A percentile compares a stretch with the other conserved stretches of the same genome.
Conservation (phyloP, 2,797 vertebrate genomes). For the Chaunax sp. region DNA sequence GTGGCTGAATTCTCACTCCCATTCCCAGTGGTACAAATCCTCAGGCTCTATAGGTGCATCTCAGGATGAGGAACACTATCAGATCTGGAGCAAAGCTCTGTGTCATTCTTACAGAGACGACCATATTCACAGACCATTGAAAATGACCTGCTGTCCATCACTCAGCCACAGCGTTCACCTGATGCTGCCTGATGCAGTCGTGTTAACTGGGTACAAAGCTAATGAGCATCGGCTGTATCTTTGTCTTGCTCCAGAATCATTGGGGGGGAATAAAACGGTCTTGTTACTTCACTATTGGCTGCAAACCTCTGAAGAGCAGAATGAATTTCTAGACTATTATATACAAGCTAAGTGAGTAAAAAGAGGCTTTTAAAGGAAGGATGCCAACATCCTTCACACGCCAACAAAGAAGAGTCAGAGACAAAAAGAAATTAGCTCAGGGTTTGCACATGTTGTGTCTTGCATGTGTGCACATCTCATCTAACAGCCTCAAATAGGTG, state of each 20-base stretch:
- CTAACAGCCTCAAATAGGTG: slow-evolving; percentile 46
- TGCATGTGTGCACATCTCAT: slow-evolving; percentile 40
- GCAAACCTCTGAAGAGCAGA: slow-evolving; percentile 42
- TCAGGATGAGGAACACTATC: no score
- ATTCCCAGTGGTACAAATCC: slow-evolving; percentile 40
- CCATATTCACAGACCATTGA: slow-evolving; percentile 34
- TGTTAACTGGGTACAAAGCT: slow-evolving; percentile 19
- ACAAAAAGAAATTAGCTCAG: not conserved
- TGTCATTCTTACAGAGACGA: no score
- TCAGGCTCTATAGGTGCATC: slow-evolving; percentile 35
- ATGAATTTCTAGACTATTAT: slow-evolving; percentile 44
- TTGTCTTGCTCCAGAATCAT: no score
- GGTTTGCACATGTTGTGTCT: slow-evolving; percentile 24
- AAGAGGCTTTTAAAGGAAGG: no score
- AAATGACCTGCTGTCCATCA: slow-evolving; percentile 37
- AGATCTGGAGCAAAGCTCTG: no score
- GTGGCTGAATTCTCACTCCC: no score
- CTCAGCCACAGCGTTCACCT: slow-evolving; percentile 31
- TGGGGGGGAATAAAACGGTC: no score
- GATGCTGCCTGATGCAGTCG: slow-evolving; percentile 36
- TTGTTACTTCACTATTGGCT: slow-evolving; percentile 31
- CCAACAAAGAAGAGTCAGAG: slow-evolving; percentile 1
- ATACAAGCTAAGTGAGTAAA: slow-evolving; percentile 25
- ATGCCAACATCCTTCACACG: slow-evolving; percentile 12
- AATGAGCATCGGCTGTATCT: slow-evolving; percentile 8